Evolutionary conservation across 1,140 invertebrate genomes (phyloP).

Genomic region (Pogonomyrmex barbatus): DNA sequence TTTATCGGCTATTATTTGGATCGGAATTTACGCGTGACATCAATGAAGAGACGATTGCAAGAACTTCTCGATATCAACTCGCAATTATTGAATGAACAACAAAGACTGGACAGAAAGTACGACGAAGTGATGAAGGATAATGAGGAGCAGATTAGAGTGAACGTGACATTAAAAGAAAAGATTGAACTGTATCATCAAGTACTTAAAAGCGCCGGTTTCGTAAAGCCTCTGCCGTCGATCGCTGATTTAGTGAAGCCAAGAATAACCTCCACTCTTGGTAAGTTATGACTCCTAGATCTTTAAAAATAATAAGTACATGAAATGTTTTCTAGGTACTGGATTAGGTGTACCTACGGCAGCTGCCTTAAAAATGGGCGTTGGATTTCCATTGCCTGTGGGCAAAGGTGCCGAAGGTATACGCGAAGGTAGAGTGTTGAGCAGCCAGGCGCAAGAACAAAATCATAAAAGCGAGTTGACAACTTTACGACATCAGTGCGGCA

Average conservation of each 20-base stretch:
- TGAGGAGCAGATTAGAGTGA: constrained; percentile 83
- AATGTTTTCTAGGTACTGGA: constrained; percentile 75
- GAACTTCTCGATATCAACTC: constrained; percentile 92
- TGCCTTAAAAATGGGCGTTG: constrained; percentile 93
- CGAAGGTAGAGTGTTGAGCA: constrained; percentile 87
- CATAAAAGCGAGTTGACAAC: constrained; percentile 85
- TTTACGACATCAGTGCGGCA: constrained; percentile 90
- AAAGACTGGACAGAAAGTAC: constrained; percentile 91
- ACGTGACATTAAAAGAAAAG: constrained; percentile 88
- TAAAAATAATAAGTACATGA: not conserved
- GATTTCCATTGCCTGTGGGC: constrained; percentile 90
- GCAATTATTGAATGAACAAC: constrained; percentile 90
- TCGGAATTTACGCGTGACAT: constrained; percentile 91
- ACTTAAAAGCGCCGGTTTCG: constrained; percentile 79
- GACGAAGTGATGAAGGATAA: constrained; percentile 89
- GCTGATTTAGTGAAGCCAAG: constrained; percentile 80
- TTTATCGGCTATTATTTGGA: constrained; percentile 98
- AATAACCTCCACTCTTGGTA: constrained; percentile 79
- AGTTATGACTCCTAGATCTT: constrained; percentile 15
- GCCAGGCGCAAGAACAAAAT: constrained; percentile 88
- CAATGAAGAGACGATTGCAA: constrained; percentile 91
- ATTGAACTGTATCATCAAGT: constrained; percentile 83
- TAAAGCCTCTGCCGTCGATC: constrained; percentile 80
- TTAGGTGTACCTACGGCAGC: constrained; percentile 90
- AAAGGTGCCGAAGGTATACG: constrained; percentile 86